Conservation (phyloP, 2,113 vertebrate genomes). For the Etheostoma spectabile region DNA sequence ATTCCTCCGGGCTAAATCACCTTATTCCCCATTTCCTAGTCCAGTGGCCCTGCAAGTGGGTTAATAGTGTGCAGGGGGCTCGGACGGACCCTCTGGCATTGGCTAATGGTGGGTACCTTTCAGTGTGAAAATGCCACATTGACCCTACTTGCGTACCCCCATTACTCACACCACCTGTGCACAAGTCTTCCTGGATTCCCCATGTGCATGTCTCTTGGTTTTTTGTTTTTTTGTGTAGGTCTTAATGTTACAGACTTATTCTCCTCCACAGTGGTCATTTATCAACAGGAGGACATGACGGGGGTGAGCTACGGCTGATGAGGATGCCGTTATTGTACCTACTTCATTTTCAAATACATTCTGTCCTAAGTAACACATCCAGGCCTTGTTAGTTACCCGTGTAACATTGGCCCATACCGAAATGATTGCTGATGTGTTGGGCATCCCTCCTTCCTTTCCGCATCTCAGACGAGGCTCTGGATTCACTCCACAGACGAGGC, state of each 20-base stretch:
- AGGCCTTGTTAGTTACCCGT: not conserved
- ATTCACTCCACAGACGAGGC: not conserved
- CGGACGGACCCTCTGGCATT: slow-evolving; percentile 46
- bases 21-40: slow-evolving; percentile 46
- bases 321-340: not conserved
- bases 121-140: slow-evolving; percentile 66
- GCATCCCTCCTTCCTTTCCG: not conserved
- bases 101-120: slow-evolving; percentile 66
- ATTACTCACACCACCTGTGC: slow-evolving; percentile 66
- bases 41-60: slow-evolving; percentile 59
- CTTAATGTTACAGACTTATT: slow-evolving; percentile 6
- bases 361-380: not conserved
- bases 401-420: not conserved
- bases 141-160: slow-evolving; percentile 55
- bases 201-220: not conserved
- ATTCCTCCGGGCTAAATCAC: slow-evolving; percentile 38
- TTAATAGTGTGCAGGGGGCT: slow-evolving; percentile 68
- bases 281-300: slow-evolving; percentile 30
- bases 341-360: slow-evolving; percentile 6
- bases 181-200: slow-evolving; percentile 26
- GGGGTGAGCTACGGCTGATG: not conserved
- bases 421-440: no score
- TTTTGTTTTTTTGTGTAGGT: slow-evolving; percentile 1
- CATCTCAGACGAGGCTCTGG: not conserved
- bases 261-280: not conserved